Base-by-base conservation (phyloP, 2,113 vertebrate genomes). In the Stigmatopora argus region DNA sequence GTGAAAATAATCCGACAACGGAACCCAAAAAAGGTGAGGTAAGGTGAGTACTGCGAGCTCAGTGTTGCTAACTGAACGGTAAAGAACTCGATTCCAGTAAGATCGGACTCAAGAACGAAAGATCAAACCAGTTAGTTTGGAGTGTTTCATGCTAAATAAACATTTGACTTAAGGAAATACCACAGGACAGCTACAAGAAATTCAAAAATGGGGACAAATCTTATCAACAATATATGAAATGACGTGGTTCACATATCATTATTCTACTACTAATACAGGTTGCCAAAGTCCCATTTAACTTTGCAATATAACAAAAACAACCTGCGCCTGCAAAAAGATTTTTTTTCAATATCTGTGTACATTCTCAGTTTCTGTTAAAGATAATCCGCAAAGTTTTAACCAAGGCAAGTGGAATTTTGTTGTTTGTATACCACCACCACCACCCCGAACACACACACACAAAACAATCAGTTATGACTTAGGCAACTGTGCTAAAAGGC, bases 111-210 rank as follows among this genome's bases (percentile, higher is more conserved):
- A 65, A 1, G 62, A 53, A 15, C 2, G 12, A 17, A 9, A 26
- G 41, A 61, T 0, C 47, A 75, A 82, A 84, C 73, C 64, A 55
- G 78, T 85, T 75, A 1, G 64, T 51, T 69, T 17, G 66, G 64
- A 48, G 14, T 18, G 2, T 41, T 55, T 62, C 17, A 5, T 46
- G 12, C 0, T 3, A 46, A 60, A 66, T 63, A 62, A 65, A 5
- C 44, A 0, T 56, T 71, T 38, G 21, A 41, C 58, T 19, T 60
- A 2, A 41, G 10, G 11, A 4, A 18, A 55, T 10, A 11, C 51
- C 3, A 60, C 3, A 60, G 17, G 10, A 38, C 9, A 23, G 19
- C 26, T 3, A 12, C n/a, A 12, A 10, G 35, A 12, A 44, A 60
- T 59, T 17, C 18, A 41, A 10, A 59, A 59, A 59, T 19, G 4